A percentile compares a stretch with the other conserved stretches of the same genome.
These are phyloP conservation scores for Euthynnus affinis DNA, from an alignment of 2,797 vertebrate genomes.

Conservation along the genomic window DNA sequence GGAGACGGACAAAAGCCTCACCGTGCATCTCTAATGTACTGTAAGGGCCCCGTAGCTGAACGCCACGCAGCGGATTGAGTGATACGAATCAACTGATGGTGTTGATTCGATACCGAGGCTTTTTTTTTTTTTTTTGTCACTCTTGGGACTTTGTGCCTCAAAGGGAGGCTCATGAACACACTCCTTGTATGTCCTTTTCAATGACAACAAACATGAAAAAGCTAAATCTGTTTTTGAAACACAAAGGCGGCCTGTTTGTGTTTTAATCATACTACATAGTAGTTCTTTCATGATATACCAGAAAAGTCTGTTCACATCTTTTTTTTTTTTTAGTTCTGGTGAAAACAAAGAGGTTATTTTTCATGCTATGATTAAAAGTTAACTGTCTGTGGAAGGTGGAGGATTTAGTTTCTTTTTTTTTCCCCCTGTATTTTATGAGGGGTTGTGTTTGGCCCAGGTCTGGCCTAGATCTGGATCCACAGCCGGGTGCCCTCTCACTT, in stretches of 20 bases:
- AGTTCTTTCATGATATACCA: slow-evolving; percentile 31
- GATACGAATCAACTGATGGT: slow-evolving; percentile 39
- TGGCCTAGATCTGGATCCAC: slow-evolving; percentile 64
- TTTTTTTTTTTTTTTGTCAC: neutral
- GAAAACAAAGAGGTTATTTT: slow-evolving; percentile 56
- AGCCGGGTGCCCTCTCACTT: slow-evolving; percentile 71
- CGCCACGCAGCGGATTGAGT: neutral
- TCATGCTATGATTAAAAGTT: slow-evolving; percentile 43
- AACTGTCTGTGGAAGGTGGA: slow-evolving; percentile 39
- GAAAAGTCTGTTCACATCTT: neutral
- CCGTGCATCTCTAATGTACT: slow-evolving; percentile 50
- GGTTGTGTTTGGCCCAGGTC: slow-evolving; percentile 62
- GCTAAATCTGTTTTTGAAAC: slow-evolving; percentile 22
- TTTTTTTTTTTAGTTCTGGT: slow-evolving; percentile 3
- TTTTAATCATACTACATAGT: slow-evolving; percentile 25
- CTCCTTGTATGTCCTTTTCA: slow-evolving; percentile 25
- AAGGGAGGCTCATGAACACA: slow-evolving; percentile 35
- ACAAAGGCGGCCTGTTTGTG: slow-evolving; percentile 45
- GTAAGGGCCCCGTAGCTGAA: slow-evolving; percentile 17
- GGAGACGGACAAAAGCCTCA: slow-evolving; percentile 45
- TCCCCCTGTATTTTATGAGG: slow-evolving; percentile 59
- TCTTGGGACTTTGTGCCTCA: slow-evolving; percentile 43
- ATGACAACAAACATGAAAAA: slow-evolving; percentile 48
- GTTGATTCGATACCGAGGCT: slow-evolving; percentile 38
- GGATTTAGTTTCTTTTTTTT: slow-evolving; percentile 17